These are phyloP conservation scores for Champsocephalus gunnari DNA, from an alignment of 2,797 vertebrate genomes.

Conservation along the genomic window DNA sequence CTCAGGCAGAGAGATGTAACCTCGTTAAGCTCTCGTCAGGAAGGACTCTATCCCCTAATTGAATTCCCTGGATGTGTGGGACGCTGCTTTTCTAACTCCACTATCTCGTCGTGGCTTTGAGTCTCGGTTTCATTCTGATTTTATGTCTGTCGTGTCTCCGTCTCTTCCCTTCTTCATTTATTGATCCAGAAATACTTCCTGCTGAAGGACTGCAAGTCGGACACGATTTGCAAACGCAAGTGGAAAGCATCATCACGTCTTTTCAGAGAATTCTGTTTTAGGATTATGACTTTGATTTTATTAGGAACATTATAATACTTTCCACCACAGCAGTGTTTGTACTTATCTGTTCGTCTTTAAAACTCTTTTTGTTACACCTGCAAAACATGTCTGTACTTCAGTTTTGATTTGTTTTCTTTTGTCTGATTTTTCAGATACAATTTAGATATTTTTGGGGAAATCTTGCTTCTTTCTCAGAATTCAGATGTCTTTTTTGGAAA, in stretches of 20 bases:
- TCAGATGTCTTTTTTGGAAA: too few species aligned
- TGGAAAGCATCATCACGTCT: not conserved
- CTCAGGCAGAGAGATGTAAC: conserved; percentile 15
- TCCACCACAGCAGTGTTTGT: not conserved
- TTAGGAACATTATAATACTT: too few species aligned
- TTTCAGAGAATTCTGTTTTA: too few species aligned
- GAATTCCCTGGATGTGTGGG: conserved; percentile 33
- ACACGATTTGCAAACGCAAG: not conserved
- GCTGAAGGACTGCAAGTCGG: not conserved
- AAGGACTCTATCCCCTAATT: conserved; percentile 47
- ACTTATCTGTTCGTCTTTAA: not conserved
- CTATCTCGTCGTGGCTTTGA: not conserved
- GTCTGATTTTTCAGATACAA: too few species aligned
- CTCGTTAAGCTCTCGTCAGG: conserved; percentile 48
- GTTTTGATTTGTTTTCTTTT: too few species aligned
- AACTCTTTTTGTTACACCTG: not conserved
- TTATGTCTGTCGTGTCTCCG: not conserved
- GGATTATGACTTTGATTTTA: too few species aligned
- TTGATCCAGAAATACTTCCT: not conserved
- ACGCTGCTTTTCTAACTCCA: conserved; percentile 22
- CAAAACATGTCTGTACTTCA: too few species aligned
- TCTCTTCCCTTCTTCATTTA: not conserved
- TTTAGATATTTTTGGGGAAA: too few species aligned
- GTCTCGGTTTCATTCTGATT: not conserved
- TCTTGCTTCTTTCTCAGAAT: too few species aligned